Conservation (phyloP, 2,888 invertebrate genomes). For the Hypolimnas misippus region DNA sequence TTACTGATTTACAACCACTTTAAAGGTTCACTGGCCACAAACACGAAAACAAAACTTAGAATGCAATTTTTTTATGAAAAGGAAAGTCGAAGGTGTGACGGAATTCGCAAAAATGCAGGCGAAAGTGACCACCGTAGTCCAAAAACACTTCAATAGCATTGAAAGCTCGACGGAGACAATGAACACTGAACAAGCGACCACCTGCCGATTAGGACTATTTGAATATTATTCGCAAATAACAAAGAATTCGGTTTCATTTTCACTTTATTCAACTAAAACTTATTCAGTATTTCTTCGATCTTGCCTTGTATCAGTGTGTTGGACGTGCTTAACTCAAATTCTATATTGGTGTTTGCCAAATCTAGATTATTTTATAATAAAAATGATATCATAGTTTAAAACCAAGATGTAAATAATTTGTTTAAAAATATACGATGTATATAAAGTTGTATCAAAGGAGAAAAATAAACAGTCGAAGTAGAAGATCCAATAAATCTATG, state of each 20-base stretch:
- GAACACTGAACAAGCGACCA: constrained; percentile 63
- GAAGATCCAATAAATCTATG: constrained; percentile 43
- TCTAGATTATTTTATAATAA: not conserved
- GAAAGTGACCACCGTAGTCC: constrained; percentile 67
- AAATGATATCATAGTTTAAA: not conserved
- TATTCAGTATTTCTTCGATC: constrained; percentile 58
- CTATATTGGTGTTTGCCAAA: not conserved
- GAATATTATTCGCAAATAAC: constrained; percentile 75
- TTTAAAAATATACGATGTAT: not conserved
- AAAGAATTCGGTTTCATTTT: constrained; percentile 63
- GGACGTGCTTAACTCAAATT: not conserved
- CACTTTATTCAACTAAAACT: constrained; percentile 50
- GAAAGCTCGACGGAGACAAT: constrained; percentile 42
- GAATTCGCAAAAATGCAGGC: constrained; percentile 66
- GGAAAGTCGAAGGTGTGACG: constrained; percentile 63
- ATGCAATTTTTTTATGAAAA: constrained; percentile 44
- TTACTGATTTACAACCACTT: constrained; percentile 74
- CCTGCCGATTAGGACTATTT: constrained; percentile 70
- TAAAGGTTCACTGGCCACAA: constrained; percentile 61
- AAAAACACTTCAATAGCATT: constrained; percentile 45
- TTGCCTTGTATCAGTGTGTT: constrained; percentile 52
- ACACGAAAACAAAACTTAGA: constrained; percentile 62
- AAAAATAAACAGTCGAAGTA: constrained; percentile 10
- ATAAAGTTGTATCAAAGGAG: not conserved
- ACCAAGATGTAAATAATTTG: not conserved